phyloP scores from a whole-genome alignment of 2,888 invertebrate species.

The Alentia gelatinosa region DNA sequence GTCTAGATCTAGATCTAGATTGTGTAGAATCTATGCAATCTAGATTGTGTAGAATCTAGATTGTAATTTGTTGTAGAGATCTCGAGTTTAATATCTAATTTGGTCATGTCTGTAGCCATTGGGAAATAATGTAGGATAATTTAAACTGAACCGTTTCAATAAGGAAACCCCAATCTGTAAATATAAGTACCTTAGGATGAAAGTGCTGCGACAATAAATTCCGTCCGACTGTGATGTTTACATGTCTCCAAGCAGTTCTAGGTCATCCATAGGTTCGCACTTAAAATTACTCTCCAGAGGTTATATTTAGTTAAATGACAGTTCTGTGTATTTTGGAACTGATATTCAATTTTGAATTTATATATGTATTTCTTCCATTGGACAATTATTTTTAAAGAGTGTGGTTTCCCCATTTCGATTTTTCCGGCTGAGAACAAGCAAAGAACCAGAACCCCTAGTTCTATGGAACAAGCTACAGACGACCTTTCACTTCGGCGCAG shows the following conservation, averaged over 20 bases:
- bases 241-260: conserved; percentile 9
- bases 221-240: conserved; percentile 16
- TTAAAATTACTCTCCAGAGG: neutral
- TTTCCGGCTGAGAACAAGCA: too few species aligned
- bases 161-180: neutral
- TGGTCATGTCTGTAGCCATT: too few species aligned
- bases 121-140: neutral
- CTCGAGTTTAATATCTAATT: too few species aligned
- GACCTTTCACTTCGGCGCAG: neutral
- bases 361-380: neutral
- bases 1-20: too few species aligned
- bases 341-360: neutral
- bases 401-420: too few species aligned
- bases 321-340: neutral
- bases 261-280: neutral
- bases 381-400: neutral
- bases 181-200: neutral
- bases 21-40: too few species aligned
- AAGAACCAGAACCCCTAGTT: too few species aligned
- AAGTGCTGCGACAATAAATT: neutral
- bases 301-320: neutral
- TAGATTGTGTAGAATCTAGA: too few species aligned
- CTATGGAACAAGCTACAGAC: neutral
- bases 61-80: too few species aligned
- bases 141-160: neutral